Conservation (phyloP, 2,888 invertebrate genomes). For the Ectropis crepuscularia region DNA sequence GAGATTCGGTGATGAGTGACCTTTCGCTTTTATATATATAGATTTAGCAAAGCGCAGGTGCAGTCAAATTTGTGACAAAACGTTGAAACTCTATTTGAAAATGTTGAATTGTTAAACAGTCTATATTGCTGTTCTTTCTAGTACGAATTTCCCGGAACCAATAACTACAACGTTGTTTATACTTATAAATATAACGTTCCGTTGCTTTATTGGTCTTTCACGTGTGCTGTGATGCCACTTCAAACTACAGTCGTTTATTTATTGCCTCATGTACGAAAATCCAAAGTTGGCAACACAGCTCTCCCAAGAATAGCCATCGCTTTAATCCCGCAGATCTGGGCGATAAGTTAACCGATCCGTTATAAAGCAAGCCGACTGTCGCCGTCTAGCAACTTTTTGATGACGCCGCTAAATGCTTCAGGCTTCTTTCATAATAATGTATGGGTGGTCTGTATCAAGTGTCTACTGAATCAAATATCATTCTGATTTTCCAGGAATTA, state of each 20-base stretch:
- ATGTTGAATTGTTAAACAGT: too few relatives aligned
- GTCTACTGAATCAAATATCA: neutral
- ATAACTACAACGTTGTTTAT: too few relatives aligned
- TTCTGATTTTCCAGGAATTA: neutral
- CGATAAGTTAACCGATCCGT: slow-evolving; percentile 43
- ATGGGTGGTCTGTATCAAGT: slow-evolving; percentile 13
- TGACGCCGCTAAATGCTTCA: slow-evolving; percentile 13
- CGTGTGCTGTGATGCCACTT: too few relatives aligned
- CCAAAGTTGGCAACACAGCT: slow-evolving; percentile 13
- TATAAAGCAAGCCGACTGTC: slow-evolving; percentile 41
- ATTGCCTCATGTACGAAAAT: neutral
- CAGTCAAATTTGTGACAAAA: too few relatives aligned
- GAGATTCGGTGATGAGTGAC: too few relatives aligned
- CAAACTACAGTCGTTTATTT: neutral
- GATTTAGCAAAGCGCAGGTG: too few relatives aligned
- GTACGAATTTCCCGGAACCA: too few relatives aligned
- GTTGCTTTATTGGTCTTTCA: too few relatives aligned
- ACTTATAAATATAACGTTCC: too few relatives aligned
- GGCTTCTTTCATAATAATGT: slow-evolving; percentile 4
- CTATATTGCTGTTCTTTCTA: too few relatives aligned
- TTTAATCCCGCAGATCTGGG: slow-evolving; percentile 53
- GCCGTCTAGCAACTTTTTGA: slow-evolving; percentile 31
- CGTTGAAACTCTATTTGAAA: too few relatives aligned
- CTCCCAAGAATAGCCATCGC: slow-evolving; percentile 40
- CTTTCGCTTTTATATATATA: too few relatives aligned